Conservation (phyloP, 1,140 invertebrate genomes). For the Zaprionus capensis region DNA sequence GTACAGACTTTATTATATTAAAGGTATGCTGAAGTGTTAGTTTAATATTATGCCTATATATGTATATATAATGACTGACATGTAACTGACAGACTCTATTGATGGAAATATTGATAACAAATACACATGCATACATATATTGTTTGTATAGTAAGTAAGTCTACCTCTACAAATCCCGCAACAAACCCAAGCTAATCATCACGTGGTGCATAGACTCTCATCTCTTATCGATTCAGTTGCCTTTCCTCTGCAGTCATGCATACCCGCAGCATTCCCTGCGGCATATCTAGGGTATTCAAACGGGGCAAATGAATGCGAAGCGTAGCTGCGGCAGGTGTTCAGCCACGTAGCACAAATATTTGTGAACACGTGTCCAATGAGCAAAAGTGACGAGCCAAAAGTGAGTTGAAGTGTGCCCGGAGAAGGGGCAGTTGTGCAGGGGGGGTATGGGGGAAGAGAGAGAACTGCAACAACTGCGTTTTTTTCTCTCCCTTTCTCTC, state of each 20-base stretch:
- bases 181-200: not conserved
- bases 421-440: not conserved
- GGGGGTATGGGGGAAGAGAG: not conserved
- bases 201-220: too few species aligned
- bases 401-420: not conserved
- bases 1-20: too few species aligned
- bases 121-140: too few species aligned
- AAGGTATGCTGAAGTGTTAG: too few species aligned
- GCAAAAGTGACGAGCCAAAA: constrained; percentile 64
- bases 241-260: not conserved
- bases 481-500: not conserved
- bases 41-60: too few species aligned
- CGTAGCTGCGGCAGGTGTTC: constrained; percentile 53
- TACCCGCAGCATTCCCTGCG: not conserved
- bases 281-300: constrained; percentile 23
- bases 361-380: constrained; percentile 78
- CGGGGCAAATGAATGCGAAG: constrained; percentile 7
- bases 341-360: constrained; percentile 80
- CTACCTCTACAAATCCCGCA: not conserved
- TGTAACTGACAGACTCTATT: too few species aligned
- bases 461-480: constrained; percentile 48
- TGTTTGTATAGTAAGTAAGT: too few species aligned
- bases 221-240: too few species aligned
- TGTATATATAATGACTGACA: too few species aligned
- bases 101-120: too few species aligned